Percentiles rank a stretch among this genome's conserved stretches.
Conservation (phyloP, 1,140 invertebrate genomes). For the Mercenaria mercenaria region DNA sequence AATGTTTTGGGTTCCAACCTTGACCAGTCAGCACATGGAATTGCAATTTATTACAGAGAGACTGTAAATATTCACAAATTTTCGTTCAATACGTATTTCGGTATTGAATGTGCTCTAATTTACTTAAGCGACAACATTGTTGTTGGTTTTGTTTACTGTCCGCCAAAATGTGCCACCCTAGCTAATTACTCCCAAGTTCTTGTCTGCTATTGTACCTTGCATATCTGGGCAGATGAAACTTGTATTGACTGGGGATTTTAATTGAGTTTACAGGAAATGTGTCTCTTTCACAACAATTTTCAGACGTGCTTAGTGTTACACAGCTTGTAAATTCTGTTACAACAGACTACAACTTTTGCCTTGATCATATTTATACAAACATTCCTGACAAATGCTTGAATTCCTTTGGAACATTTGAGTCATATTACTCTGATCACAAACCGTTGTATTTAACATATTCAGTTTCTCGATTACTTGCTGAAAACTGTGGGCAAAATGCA, state of each 20-base stretch:
- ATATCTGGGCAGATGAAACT: neutral
- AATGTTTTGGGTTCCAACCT: neutral
- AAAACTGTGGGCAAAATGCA: too few relatives aligned
- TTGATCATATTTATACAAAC: slow-evolving; percentile 57
- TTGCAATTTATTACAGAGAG: neutral
- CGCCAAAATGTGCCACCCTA: neutral
- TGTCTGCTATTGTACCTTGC: neutral
- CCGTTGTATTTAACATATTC: neutral
- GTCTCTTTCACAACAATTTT: neutral
- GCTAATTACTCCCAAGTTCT: neutral
- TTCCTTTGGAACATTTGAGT: neutral
- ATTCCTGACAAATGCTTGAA: neutral
- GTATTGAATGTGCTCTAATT: neutral
- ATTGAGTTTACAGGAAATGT: slow-evolving; percentile 4
- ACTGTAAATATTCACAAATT: neutral
- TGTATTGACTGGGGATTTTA: slow-evolving; percentile 56
- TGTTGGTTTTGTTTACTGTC: slow-evolving; percentile 24
- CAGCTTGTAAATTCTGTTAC: slow-evolving; percentile 6
- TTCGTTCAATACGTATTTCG: neutral
- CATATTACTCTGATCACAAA: slow-evolving; percentile 34
- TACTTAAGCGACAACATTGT: neutral
- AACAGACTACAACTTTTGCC: neutral
- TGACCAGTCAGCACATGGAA: neutral
- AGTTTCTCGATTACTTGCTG: too few relatives aligned
- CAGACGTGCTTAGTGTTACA: neutral